Percentiles rank a stretch among this genome's conserved stretches.
phyloP scores from a whole-genome alignment of 2,113 vertebrate genomes.

The Rhea americana region DNA sequence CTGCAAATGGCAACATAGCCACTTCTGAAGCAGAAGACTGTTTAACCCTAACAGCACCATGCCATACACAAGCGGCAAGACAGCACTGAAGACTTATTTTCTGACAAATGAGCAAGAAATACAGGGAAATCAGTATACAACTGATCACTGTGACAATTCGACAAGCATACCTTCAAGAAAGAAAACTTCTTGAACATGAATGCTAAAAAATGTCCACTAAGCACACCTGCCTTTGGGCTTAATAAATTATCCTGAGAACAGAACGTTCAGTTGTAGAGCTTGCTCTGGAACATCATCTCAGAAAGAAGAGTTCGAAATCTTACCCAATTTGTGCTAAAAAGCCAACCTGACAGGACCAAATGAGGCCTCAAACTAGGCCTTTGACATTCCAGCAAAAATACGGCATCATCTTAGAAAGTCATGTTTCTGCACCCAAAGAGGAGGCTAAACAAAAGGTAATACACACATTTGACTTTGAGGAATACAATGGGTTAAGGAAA shows the following conservation, averaged over 20 bases:
- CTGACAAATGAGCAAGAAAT: not conserved
- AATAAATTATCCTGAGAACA: not conserved
- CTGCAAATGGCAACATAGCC: not conserved
- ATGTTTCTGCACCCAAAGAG: not conserved
- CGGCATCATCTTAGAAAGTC: not conserved
- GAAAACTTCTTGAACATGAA: not conserved
- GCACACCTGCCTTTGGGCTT: not conserved
- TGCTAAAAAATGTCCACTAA: not conserved
- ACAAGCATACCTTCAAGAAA: not conserved
- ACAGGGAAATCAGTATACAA: not conserved
- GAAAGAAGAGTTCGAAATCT: not conserved
- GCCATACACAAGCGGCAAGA: not conserved
- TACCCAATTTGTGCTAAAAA: slow-evolving; percentile 28
- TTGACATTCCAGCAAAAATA: not conserved
- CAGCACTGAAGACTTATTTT: not conserved
- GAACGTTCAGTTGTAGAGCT: not conserved
- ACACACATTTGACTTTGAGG: not conserved
- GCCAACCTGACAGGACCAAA: not conserved
- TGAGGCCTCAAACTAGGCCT: not conserved
- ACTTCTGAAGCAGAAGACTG: not conserved
- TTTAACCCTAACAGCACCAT: not conserved
- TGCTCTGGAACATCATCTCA: not conserved
- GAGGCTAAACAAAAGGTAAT: not conserved
- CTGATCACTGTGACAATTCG: not conserved
- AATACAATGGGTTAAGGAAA: not conserved